A percentile compares a stretch with the other conserved stretches of the same genome.
Evolutionary conservation across 2,888 invertebrate genomes (phyloP).

Genomic region (Synanthedon tipuliformis): DNA sequence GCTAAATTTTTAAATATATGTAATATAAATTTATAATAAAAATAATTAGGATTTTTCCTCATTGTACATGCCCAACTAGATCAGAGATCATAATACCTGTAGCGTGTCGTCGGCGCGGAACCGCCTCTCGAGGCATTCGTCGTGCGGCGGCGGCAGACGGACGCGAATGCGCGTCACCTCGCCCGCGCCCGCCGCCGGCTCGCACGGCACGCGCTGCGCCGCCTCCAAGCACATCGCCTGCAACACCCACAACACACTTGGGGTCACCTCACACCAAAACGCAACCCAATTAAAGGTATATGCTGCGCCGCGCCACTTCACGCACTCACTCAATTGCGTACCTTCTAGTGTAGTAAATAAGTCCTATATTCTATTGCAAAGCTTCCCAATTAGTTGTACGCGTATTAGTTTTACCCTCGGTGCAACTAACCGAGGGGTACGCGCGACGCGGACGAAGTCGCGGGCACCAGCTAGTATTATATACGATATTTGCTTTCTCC

Average conservation of each 20-base stretch:
- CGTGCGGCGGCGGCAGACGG: constrained; percentile 85
- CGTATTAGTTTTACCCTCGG: too few relatives aligned
- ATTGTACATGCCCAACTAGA: too few relatives aligned
- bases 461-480: too few relatives aligned
- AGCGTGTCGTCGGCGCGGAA: constrained; percentile 68
- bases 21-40: too few relatives aligned
- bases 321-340: background rate
- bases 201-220: constrained; percentile 77
- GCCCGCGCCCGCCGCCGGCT: constrained; percentile 73
- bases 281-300: too few relatives aligned
- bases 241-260: background rate
- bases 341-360: background rate
- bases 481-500: too few relatives aligned
- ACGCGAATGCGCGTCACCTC: constrained; percentile 82
- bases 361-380: background rate
- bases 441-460: too few relatives aligned
- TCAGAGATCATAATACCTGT: background rate
- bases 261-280: constrained; percentile 1
- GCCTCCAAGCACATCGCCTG: constrained; percentile 70
- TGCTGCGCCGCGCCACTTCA: too few relatives aligned
- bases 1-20: too few relatives aligned
- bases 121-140: constrained; percentile 80
- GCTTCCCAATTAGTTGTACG: too few relatives aligned
- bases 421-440: too few relatives aligned
- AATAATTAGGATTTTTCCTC: too few relatives aligned